Evolutionary conservation across 37 sponge, comb jelly and placozoan genomes (phyloP).

Genomic region (Eunapius fragilis): DNA sequence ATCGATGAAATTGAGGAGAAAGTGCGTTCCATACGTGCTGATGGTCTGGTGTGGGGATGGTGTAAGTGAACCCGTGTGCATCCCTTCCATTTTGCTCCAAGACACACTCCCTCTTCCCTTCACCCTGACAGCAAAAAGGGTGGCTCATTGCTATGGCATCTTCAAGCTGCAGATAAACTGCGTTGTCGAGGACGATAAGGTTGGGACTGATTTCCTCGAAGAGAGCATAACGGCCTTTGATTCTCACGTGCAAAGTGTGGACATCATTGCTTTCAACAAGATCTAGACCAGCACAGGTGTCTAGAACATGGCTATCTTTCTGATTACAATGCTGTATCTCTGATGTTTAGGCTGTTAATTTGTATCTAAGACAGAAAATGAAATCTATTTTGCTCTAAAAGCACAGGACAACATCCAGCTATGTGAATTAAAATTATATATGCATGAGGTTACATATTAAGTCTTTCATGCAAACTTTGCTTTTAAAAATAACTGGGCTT

Average conservation of each 20-base stretch:
- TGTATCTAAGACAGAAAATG: no score
- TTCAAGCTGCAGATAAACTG: constrained; percentile 92
- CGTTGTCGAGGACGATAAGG: constrained; percentile 94
- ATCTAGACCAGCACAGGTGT: constrained; percentile 26
- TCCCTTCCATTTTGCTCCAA: not conserved
- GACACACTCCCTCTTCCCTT: not conserved
- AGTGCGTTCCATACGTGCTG: constrained; percentile 53
- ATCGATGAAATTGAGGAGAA: constrained; percentile 71
- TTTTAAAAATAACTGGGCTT: no score
- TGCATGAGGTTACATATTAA: no score
- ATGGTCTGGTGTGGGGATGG: constrained; percentile 87
- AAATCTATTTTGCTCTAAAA: no score
- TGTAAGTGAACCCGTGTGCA: constrained; percentile 74
- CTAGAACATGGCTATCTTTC: not conserved
- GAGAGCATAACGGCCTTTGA: constrained; percentile 84
- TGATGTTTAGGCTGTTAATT: not conserved
- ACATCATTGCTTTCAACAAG: constrained; percentile 93
- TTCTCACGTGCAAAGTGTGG: constrained; percentile 89
- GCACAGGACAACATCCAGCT: no score
- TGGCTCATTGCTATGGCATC: constrained; percentile 90
- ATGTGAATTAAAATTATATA: no score
- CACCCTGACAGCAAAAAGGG: constrained; percentile 72
- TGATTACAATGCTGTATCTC: not conserved
- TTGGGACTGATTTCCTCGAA: constrained; percentile 92
- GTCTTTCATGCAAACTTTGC: no score